Evolutionary conservation across 2,888 invertebrate genomes (phyloP), one percentile per base, ranked within the genome.

Genomic region (Drosophila kuntzei): DNA sequence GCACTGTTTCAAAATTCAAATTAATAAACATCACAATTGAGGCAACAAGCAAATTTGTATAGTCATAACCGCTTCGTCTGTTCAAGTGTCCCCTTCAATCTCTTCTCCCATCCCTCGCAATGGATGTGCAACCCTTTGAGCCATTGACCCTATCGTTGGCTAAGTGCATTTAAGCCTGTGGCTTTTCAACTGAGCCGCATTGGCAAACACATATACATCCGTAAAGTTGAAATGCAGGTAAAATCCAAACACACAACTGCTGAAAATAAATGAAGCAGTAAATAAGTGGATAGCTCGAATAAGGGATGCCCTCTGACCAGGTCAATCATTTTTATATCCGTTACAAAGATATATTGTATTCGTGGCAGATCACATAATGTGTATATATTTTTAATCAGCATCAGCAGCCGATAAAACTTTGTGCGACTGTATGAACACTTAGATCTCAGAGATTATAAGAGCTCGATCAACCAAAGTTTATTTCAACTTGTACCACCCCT

Each of bases 21-120:
- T 76, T 86, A 72, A 82, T 79, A 85, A 79, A 75, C 70, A 85
- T 79, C 66, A 66, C 79, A 70, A 65, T 72, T 86, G 83, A 53
- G 70, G 80, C 68, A 76, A 67, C 73, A 67, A 68, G 89, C 68
- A 83, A 69, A 80, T 88, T 79, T 79, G 71, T 67, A 65, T 49
- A 60, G 80, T 62, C 80, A 88, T 82, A 86, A 86, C 83, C 72
- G 69, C 67, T 60, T 66, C 55, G 60, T 43, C 54, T 69, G 41
- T 41, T 14, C 32, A 32, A 39, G 12, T n/a, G 22, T 16, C 25
- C 14, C 1, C 18, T 16, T 9, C 27, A 12, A 20, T 34, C 34
- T 20, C 32, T 12, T 34, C 20, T 8, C 14, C 27, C 25, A n/a
- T 18, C 43, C 2, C 22, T 11, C 8, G 7, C 34, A 9, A 2